These are phyloP conservation scores for Petrocephalus microphthalmus DNA, from an alignment of 2,113 vertebrate species.

Conservation along the genomic window DNA sequence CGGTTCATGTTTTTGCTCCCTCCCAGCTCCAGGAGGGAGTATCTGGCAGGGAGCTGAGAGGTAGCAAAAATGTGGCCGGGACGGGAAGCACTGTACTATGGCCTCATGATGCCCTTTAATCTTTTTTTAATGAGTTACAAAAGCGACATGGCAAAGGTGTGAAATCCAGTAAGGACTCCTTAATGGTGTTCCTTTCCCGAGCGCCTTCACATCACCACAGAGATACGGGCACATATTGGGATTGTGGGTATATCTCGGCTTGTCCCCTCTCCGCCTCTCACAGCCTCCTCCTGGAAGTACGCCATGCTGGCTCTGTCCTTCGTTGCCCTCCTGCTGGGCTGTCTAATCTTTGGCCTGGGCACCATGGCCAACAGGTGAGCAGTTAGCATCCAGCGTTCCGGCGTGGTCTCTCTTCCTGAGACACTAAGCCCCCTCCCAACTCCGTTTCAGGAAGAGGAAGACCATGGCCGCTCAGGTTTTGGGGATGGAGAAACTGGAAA, in stretches of 20 bases:
- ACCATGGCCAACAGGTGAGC: slow-evolving; percentile 73
- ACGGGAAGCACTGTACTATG: neutral
- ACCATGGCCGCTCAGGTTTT: slow-evolving; percentile 30
- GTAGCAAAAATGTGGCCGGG: neutral
- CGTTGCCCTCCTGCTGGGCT: slow-evolving; percentile 58
- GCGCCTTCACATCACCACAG: neutral
- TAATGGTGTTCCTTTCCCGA: neutral
- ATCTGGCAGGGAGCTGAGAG: too few relatives aligned
- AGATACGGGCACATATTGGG: neutral
- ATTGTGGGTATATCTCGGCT: neutral
- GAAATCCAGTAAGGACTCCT: neutral
- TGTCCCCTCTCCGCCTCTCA: neutral
- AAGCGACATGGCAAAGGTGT: neutral
- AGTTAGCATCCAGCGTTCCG: neutral
- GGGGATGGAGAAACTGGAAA: slow-evolving; percentile 33
- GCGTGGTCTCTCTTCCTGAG: neutral
- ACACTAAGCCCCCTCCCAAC: neutral
- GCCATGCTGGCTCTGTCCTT: slow-evolving; percentile 37
- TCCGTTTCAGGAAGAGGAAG: slow-evolving; percentile 67
- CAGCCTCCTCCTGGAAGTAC: slow-evolving; percentile 73
- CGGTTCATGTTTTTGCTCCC: too few relatives aligned
- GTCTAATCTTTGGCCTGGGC: slow-evolving; percentile 66
- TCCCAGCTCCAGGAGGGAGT: too few relatives aligned
- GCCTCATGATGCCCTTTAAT: neutral
- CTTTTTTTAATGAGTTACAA: neutral